phyloP scores from a whole-genome alignment of 2,888 invertebrate genomes.

The Flabesymbios commensalis region DNA sequence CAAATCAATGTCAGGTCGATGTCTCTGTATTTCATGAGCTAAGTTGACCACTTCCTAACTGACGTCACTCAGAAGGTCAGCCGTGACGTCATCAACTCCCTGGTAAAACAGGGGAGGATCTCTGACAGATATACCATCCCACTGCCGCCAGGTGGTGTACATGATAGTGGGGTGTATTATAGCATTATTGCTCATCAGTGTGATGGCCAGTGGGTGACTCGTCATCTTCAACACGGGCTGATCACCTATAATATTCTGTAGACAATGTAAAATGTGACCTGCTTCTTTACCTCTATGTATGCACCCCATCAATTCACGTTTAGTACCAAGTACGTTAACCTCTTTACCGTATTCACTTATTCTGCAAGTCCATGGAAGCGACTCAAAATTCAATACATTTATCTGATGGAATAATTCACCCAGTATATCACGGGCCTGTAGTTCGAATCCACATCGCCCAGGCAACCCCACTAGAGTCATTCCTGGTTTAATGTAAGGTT shows the following conservation, averaged over 20 bases:
- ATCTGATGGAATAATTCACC: constrained; percentile 23
- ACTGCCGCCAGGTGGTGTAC: constrained; percentile 42
- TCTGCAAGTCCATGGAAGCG: constrained; percentile 45
- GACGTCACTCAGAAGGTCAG: constrained; percentile 36
- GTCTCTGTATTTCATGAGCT: constrained; percentile 26
- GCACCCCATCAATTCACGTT: constrained; percentile 16
- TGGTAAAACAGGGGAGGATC: constrained; percentile 46
- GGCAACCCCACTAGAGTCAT: constrained; percentile 44
- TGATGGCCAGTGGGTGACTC: constrained; percentile 43
- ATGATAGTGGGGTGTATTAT: constrained; percentile 46
- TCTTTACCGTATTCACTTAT: constrained; percentile 42
- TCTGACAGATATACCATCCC: constrained; percentile 42
- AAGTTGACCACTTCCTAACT: constrained; percentile 43
- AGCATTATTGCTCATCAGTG: constrained; percentile 42
- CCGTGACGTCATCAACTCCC: constrained; percentile 41
- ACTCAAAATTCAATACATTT: constrained; percentile 44
- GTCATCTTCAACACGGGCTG: constrained; percentile 35
- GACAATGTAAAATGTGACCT: constrained; percentile 10
- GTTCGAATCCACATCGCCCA: constrained; percentile 46
- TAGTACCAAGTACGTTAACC: constrained; percentile 30
- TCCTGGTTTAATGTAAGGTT: constrained; percentile 38
- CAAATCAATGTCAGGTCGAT: constrained; percentile 9
- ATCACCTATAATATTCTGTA: constrained; percentile 20
- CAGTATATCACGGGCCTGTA: constrained; percentile 40
- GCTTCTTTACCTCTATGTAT: constrained; percentile 3